These are phyloP conservation scores for Casuarius casuarius DNA, from an alignment of 2,113 vertebrate species.

Conservation along the genomic window DNA sequence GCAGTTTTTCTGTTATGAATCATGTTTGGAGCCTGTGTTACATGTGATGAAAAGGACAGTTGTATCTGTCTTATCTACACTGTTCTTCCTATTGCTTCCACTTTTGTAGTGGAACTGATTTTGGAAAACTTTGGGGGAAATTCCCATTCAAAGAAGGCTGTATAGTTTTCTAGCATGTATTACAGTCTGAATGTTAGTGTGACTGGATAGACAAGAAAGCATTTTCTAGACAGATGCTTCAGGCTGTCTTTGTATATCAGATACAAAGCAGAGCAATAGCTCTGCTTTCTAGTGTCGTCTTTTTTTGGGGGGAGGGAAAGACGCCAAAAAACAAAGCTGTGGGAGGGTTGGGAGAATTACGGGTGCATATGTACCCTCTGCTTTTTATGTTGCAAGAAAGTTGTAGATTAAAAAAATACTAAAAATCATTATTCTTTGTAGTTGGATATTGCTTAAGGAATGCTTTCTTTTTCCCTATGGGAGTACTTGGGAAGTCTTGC, in stretches of 20 bases:
- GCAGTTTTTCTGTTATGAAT: neutral
- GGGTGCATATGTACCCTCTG: neutral
- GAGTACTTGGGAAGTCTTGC: neutral
- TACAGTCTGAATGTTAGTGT: neutral
- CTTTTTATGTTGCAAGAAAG: neutral
- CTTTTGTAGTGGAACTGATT: neutral
- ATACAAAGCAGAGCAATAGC: neutral
- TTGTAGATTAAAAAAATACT: neutral
- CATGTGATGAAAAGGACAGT: neutral
- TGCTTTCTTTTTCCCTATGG: fast-evolving
- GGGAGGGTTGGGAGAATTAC: neutral
- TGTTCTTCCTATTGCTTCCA: neutral
- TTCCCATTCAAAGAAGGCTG: neutral
- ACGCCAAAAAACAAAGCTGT: neutral
- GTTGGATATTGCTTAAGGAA: neutral
- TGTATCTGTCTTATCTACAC: neutral
- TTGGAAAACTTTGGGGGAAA: neutral
- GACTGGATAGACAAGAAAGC: neutral
- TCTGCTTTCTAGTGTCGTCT: neutral
- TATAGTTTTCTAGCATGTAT: neutral
- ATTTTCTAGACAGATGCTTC: neutral
- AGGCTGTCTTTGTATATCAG: neutral
- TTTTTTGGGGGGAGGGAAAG: neutral
- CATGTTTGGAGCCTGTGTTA: neutral
- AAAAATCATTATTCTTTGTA: neutral